phyloP scores from a whole-genome alignment of 2,888 invertebrate species.

The Leucophenga montana region DNA sequence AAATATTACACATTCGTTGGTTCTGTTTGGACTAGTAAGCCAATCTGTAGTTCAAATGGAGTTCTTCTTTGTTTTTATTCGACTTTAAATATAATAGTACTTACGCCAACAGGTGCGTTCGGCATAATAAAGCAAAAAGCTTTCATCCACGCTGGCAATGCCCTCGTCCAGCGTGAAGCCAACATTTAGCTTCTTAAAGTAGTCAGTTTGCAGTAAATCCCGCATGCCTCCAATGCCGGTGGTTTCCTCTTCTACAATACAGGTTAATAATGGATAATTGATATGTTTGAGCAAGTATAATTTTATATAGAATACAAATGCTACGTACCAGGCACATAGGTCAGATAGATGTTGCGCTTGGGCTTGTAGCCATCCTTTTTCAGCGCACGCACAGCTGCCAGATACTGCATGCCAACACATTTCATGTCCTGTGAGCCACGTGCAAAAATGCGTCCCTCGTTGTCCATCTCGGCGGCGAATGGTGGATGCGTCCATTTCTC shows the following conservation, averaged over 20 bases:
- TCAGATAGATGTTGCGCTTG: conserved; percentile 81
- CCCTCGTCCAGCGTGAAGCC: conserved; percentile 89
- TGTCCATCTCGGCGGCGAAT: conserved; percentile 89
- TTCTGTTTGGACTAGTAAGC: no score
- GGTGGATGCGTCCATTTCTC: conserved; percentile 94
- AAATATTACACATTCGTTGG: no score
- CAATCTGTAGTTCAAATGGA: no score
- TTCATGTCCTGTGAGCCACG: conserved; percentile 89
- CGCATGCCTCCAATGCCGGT: conserved; percentile 83
- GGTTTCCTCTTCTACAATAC: conserved; percentile 76
- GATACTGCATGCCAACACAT: conserved; percentile 84
- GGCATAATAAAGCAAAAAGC: conserved; percentile 78
- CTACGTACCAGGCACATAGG: conserved; percentile 78
- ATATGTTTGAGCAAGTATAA: no score
- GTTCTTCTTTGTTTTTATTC: no score
- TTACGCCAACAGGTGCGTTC: conserved; percentile 83
- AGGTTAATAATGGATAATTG: no score
- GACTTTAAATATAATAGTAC: conserved; percentile 63
- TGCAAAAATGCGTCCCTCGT: conserved; percentile 85
- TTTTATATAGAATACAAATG: no score
- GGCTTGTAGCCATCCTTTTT: conserved; percentile 76
- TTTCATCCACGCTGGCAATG: conserved; percentile 80
- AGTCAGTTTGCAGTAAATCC: conserved; percentile 78
- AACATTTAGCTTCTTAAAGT: conserved; percentile 82
- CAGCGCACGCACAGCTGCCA: conserved; percentile 82